These are phyloP conservation scores for Mionectes olivaceus DNA, from an alignment of 2,797 vertebrate genomes.

Conservation along the genomic window DNA sequence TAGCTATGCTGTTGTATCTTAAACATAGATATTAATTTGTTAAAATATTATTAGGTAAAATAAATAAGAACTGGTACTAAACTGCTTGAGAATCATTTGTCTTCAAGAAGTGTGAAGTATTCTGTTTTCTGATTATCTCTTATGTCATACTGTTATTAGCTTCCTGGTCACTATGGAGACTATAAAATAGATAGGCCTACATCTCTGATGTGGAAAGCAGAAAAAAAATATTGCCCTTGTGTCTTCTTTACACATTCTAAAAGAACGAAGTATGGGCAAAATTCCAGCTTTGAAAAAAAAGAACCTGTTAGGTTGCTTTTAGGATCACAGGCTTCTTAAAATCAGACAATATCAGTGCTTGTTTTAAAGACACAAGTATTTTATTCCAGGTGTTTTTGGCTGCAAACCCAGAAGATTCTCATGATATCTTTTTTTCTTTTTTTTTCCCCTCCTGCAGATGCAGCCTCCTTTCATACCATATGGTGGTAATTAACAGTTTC, in stretches of 20 bases:
- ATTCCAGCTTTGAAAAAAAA: slow-evolving; percentile 45
- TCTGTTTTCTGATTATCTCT: slow-evolving; percentile 19
- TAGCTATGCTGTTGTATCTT: neutral
- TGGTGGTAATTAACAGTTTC: slow-evolving; percentile 65
- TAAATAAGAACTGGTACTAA: neutral
- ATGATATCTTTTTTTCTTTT: neutral
- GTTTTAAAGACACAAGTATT: slow-evolving; percentile 4
- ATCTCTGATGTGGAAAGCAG: neutral
- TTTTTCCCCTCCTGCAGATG: neutral
- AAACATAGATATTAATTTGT: neutral
- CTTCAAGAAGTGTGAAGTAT: neutral
- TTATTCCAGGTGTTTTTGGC: slow-evolving; percentile 58
- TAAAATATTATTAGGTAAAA: neutral
- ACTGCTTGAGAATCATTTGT: neutral
- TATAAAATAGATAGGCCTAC: slow-evolving; percentile 15
- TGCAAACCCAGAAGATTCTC: slow-evolving; percentile 9
- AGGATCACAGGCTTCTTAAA: slow-evolving; percentile 2
- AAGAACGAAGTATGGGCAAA: slow-evolving; percentile 36
- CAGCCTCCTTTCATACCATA: slow-evolving; percentile 36
- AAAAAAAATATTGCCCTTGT: neutral
- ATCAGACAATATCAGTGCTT: neutral
- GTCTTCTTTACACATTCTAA: neutral
- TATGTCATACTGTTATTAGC: neutral
- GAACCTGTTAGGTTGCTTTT: slow-evolving; percentile 15
- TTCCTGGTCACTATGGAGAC: slow-evolving; percentile 58